Evolutionary conservation across 1,140 invertebrate species (phyloP), one percentile per base, ranked within the genome.

Genomic region (Cyclina sinensis): DNA sequence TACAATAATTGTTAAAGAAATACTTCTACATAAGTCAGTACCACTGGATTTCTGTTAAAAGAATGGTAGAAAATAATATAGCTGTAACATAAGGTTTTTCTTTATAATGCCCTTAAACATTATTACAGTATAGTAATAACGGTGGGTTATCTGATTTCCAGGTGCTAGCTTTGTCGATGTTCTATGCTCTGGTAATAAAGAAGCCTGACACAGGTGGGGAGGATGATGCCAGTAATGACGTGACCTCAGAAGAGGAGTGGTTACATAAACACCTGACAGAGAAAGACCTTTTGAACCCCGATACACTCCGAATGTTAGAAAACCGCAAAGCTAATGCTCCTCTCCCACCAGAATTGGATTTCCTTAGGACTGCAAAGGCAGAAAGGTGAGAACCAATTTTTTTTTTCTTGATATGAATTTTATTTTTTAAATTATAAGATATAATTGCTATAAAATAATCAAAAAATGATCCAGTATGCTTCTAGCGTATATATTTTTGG

Each of bases 141-240:
- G 43, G 43, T 16, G 7, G 43, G 7, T 46, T 46, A 7, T 9
- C n/a, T 59, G n/a, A 12, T 57, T 86, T 24, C 32, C 51, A 74
- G 79, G 79, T 81, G 16, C 57, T 81, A 62, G 54, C 57, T 14
- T 32, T 93, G n/a, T 91, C 92, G 24, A 73, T 92, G 27, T 92
- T 93, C 43, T 93, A 91, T 70, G 92, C 92, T 0, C 24, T 91
- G 24, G 84, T 92, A 4, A 92, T 93, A n/a, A 91, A 92, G 81
- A 91, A 92, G 35, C 91, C 91, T 16, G 91, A 92, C 0, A 39
- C 68, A 1, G 90, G 85, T 18, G 86, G 86, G 30, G 90, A 91
- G 0, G 83, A 87, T 0, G 74, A 88, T 0, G 14, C 62, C 0
- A 81, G 86, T 14, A 74, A 24, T 57, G 78, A 80, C 21, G 74